Evolutionary conservation across 1,140 invertebrate species (phyloP).

Genomic region (Dendroctonus ponderosae): DNA sequence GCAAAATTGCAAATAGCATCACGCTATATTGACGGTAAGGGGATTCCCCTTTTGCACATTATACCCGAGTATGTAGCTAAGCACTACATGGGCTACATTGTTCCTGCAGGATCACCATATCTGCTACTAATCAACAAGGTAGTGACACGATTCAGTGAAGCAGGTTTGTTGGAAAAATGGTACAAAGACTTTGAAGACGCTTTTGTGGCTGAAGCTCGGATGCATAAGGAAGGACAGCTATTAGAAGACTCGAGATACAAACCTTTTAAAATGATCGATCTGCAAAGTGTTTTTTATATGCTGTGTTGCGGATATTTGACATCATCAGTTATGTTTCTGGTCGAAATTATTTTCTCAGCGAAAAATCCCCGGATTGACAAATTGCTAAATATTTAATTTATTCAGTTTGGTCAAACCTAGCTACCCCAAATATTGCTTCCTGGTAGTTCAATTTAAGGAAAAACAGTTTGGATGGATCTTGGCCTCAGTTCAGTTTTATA

Average conservation of each 20-base stretch:
- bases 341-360: constrained; percentile 12
- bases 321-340: constrained; percentile 21
- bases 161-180: constrained; percentile 32
- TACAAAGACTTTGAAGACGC: constrained; percentile 23
- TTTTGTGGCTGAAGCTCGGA: constrained; percentile 15
- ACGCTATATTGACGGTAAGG: constrained; percentile 18
- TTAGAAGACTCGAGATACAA: neutral
- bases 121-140: constrained; percentile 21
- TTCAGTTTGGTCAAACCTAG: no score
- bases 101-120: constrained; percentile 31
- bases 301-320: constrained; percentile 21
- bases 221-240: neutral
- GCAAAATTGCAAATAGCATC: constrained; percentile 21
- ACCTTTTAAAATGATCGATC: constrained; percentile 23
- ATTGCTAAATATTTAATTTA: no score
- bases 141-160: constrained; percentile 22
- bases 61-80: constrained; percentile 29
- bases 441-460: no score
- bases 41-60: constrained; percentile 28
- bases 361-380: no score
- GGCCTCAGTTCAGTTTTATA: no score
- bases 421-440: no score
- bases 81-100: constrained; percentile 29
- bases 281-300: constrained; percentile 28
- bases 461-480: no score